Base-by-base conservation (phyloP, 2,113 vertebrate species). In the Bubo blakistoni region DNA sequence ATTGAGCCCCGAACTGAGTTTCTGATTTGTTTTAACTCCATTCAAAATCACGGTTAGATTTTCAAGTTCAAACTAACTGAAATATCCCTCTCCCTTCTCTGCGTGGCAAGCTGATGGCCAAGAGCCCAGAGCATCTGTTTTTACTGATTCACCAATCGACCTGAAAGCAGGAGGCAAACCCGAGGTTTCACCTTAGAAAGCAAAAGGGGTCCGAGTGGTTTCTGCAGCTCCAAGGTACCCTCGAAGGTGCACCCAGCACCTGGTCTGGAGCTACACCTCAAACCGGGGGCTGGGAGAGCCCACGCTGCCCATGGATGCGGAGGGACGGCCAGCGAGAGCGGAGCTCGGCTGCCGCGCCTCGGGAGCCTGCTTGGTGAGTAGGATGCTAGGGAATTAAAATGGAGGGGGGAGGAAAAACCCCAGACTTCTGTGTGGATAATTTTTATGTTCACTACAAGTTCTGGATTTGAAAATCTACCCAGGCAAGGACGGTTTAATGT, bases 211-310 rank as follows among this genome's bases (percentile, higher is more conserved):
- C 46, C 51, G 54, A 81, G 80, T 16, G 20, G 38, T 21, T 73
- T 10, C 62, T 66, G 49, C 54, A 69, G 44, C 70, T 65, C 59
- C 42, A 30, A 4, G 3, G 17, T 36, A 58, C 34, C 67, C 46
- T n/a, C 3, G 0, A 4, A 9, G 32, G n/a, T 59, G 47, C 19
- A 16, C 18, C 12, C 26, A 9, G 42, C 3, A 3, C 47, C 85
- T 8, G 10, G 4, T 24, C 5, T 0, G 0, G 62, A 77, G 42
- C 71, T 47, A 0, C 10, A 2, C 12, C 65, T 59, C n/a, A 8
- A 0, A 2, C 15, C 2, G 2, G 25, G 27, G 14, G 16, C 49
- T 71, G 70, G 59, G 51, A 9, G 12, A 46, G 17, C 59, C 26
- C 1, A 0, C 4, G 10, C 10, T 81, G 42, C 49, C 70, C 7